These are phyloP conservation scores for Aspidapion aeneum DNA, from an alignment of 2,888 invertebrate genomes.

Conservation along the genomic window DNA sequence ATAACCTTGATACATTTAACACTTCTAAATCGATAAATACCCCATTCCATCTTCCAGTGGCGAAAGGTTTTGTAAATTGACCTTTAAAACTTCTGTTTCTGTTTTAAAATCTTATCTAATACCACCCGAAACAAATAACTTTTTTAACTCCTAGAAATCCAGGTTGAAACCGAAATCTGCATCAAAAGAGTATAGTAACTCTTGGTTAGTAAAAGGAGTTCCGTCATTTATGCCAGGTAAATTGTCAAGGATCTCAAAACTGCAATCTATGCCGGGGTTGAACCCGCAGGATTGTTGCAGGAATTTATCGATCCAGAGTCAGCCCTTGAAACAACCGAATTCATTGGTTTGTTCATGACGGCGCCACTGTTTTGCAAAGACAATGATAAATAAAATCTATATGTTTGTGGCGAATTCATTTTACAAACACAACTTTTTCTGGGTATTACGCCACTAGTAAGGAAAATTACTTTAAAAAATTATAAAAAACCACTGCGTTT, in stretches of 20 bases:
- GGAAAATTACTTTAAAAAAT: no score
- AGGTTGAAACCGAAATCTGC: slow-evolving; percentile 67
- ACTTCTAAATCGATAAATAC: no score
- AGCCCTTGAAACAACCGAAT: neutral
- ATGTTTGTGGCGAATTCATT: slow-evolving; percentile 62
- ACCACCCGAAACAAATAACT: slow-evolving; percentile 15
- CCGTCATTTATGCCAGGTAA: slow-evolving; percentile 68
- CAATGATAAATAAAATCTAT: slow-evolving; percentile 17
- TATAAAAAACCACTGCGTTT: no score
- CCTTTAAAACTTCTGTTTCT: no score
- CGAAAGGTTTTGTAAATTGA: no score
- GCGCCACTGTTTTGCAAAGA: slow-evolving; percentile 9
- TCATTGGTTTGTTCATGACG: neutral
- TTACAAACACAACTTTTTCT: slow-evolving; percentile 67
- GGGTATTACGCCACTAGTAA: no score
- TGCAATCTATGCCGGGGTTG: slow-evolving; percentile 61
- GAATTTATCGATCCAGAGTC: neutral
- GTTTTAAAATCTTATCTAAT: neutral
- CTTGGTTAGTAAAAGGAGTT: slow-evolving; percentile 75
- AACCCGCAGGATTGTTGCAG: slow-evolving; percentile 46
- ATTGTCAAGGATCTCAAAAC: slow-evolving; percentile 82
- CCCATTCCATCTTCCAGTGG: no score
- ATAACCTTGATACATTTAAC: no score
- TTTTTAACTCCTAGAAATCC: slow-evolving; percentile 33
- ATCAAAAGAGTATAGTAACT: slow-evolving; percentile 79